A percentile compares a stretch with the other conserved stretches of the same genome.
These are phyloP conservation scores for Anolis sagrei DNA, from an alignment of 2,113 vertebrate genomes.

Conservation along the genomic window DNA sequence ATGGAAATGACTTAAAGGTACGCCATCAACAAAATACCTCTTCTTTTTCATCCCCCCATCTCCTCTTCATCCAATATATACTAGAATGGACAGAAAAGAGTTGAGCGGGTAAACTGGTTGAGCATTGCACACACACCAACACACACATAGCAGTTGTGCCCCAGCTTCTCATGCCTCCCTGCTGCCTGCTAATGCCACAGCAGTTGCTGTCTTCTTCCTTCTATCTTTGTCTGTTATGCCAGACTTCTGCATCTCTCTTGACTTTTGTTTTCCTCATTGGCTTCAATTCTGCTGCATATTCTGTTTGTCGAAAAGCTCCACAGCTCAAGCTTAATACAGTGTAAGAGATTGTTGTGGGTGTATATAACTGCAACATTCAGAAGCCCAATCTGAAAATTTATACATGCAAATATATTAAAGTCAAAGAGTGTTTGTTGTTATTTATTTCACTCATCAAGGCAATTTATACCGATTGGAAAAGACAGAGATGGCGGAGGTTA, in stretches of 20 bases:
- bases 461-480: constrained; percentile 54
- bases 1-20: too few species aligned
- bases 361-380: not conserved
- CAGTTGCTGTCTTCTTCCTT: not conserved
- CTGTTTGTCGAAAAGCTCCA: not conserved
- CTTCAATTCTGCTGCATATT: not conserved
- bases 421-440: constrained; percentile 10
- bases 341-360: not conserved
- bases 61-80: not conserved
- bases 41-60: too few species aligned
- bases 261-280: not conserved
- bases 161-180: not conserved
- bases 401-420: not conserved
- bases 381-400: constrained; percentile 1
- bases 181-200: not conserved
- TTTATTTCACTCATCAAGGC: constrained; percentile 46
- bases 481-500: constrained; percentile 49
- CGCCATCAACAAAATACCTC: too few species aligned
- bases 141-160: not conserved
- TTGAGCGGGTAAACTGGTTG: not conserved
- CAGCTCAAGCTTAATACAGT: not conserved
- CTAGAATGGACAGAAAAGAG: not conserved
- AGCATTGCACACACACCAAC: not conserved
- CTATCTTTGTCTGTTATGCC: not conserved
- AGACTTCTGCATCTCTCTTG: not conserved